Base-by-base conservation (phyloP, 2,113 vertebrate species). In the Embiotoca jacksoni region DNA sequence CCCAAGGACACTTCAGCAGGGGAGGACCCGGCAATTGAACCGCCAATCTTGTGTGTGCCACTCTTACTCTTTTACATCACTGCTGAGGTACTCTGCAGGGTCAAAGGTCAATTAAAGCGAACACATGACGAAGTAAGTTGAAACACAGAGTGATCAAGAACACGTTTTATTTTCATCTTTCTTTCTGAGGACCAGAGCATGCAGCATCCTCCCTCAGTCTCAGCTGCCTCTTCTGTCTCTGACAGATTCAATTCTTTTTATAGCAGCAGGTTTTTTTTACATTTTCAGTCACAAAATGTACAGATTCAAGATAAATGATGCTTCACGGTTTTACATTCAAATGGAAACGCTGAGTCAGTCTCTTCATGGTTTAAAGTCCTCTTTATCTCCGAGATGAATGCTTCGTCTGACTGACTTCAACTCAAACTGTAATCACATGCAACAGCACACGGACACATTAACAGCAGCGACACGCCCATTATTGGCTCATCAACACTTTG, bases 261-360 rank as follows among this genome's bases (percentile, higher is more conserved):
- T 54, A 83, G 81, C 84, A 86, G 83, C 81, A 77, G 15, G 23
- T 1, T 23, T 23, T 62, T 71, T 70, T 64, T 55, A 72, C 2
- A 8, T 41, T 61, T 72, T 15, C 53, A 54, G 32, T 73, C 72
- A 82, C 62, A 44, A 44, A 44, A 72, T 67, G 35, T 10, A 78
- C 65, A 83, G 46, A 39, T 33, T 58, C 47, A 46, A 52, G 46
- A 72, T 6, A 11, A 11, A 73, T 16, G 50, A 74, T 47, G 56
- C 11, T 66, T 52, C 23, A 54, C 55, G 41, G 74, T 81, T 84
- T 74, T 65, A 88, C 81, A 88, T 84, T 86, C 86, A 88, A 3
- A 80, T 70, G 75, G 60, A 73, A 50, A 74, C 5, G 62, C 7
- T 14, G 33, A 49, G 39, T 23, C 49, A 30, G 64, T 30, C 44